Conservation (phyloP, 1,140 invertebrate genomes). For the Gryon sp. region DNA sequence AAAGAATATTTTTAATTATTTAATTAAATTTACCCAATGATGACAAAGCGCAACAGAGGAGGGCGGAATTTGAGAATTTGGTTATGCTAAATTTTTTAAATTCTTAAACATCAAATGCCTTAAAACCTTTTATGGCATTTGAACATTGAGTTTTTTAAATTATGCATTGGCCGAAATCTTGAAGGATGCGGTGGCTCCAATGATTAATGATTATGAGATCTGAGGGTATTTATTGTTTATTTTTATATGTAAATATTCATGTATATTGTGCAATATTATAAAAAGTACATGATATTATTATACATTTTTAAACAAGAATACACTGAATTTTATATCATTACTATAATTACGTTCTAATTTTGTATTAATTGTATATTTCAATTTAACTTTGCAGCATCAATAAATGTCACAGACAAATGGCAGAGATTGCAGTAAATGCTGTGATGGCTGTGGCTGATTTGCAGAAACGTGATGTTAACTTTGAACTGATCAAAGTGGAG, state of each 20-base stretch:
- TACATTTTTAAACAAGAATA: too few species aligned
- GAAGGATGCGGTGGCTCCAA: slow-evolving; percentile 65
- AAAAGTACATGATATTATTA: too few species aligned
- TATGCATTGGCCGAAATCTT: neutral
- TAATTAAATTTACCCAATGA: slow-evolving; percentile 64
- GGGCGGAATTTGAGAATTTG: slow-evolving; percentile 43
- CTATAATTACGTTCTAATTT: neutral
- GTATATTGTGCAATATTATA: too few species aligned
- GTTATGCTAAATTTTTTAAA: neutral
- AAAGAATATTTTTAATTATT: slow-evolving; percentile 4
- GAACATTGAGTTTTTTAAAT: neutral
- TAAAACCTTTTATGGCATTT: neutral
- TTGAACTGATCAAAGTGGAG: slow-evolving; percentile 99
- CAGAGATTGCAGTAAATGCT: slow-evolving; percentile 98
- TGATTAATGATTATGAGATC: slow-evolving; percentile 79
- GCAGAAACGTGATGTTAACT: slow-evolving; percentile 97
- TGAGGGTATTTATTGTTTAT: slow-evolving; percentile 64
- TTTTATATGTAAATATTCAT: slow-evolving; percentile 64
- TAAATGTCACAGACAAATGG: slow-evolving; percentile 97
- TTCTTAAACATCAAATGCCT: neutral
- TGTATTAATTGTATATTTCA: neutral
- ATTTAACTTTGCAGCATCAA: slow-evolving; percentile 95
- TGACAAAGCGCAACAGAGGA: slow-evolving; percentile 70
- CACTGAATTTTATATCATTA: too few species aligned
- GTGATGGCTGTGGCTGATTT: slow-evolving; percentile 96